phyloP scores from a whole-genome alignment of 1,140 invertebrate species.

The Aphelenchoides fujianensis region DNA sequence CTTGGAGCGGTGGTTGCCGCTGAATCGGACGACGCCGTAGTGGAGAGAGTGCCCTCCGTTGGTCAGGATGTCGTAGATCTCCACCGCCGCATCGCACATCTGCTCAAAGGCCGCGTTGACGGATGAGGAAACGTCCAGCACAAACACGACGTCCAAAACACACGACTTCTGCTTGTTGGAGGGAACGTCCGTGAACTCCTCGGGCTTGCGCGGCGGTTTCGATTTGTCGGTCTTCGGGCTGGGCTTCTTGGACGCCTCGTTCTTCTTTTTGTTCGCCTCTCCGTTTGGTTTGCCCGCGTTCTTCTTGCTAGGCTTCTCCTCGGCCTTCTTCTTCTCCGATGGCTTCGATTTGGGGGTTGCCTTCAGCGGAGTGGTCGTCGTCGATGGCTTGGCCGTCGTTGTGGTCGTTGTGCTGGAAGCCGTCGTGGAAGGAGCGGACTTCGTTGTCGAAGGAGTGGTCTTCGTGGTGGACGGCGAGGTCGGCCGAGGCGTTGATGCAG shows the following conservation, averaged over 20 bases:
- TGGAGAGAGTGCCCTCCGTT: not conserved
- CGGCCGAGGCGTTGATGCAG: not conserved
- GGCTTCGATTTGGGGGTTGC: not conserved
- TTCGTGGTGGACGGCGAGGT: not conserved
- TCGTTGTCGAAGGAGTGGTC: not conserved
- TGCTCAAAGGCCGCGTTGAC: constrained; percentile 3
- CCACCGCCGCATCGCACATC: not conserved
- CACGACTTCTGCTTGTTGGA: no score
- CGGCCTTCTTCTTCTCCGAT: not conserved
- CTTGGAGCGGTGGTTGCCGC: not conserved
- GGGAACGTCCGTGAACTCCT: no score
- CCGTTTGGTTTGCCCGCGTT: not conserved
- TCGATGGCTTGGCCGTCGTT: not conserved
- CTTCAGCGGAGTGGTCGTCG: not conserved
- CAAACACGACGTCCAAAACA: constrained; percentile 1
- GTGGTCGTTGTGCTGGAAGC: constrained; percentile 1
- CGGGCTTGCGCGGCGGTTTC: not conserved
- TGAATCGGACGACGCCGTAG: constrained; percentile 6
- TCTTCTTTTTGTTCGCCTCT: constrained; percentile 4
- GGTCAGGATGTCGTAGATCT: not conserved
- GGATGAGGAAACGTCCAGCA: not conserved
- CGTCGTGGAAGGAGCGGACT: no score
- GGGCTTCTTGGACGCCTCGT: no score
- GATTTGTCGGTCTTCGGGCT: not conserved
- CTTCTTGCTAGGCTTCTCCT: not conserved